Conservation (phyloP, 2,888 invertebrate species). For the Caenorhabditis imperialis region DNA sequence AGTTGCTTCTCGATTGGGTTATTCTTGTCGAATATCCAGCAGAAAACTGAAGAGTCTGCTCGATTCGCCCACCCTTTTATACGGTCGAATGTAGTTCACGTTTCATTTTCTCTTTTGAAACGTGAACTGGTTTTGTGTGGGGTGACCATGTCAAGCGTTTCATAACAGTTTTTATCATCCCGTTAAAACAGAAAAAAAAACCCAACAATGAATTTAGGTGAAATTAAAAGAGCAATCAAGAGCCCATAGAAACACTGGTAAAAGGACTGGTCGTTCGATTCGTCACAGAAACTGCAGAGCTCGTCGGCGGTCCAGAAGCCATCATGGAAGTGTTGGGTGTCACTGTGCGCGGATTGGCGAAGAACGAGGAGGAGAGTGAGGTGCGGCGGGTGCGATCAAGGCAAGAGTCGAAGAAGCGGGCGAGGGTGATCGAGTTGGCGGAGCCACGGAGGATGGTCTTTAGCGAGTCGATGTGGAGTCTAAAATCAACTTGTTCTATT, state of each 20-base stretch:
- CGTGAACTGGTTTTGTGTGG: too few relatives aligned
- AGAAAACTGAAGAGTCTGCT: too few relatives aligned
- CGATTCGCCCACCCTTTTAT: too few relatives aligned
- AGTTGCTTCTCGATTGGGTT: too few relatives aligned
- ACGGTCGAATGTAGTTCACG: too few relatives aligned
- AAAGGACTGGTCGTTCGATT: conserved; percentile 40
- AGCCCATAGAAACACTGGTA: conserved; percentile 41
- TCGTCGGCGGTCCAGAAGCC: conserved; percentile 1
- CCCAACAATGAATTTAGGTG: too few relatives aligned
- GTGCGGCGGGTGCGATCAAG: conserved; percentile 60
- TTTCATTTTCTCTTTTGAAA: too few relatives aligned
- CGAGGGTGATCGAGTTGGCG: conserved; percentile 92
- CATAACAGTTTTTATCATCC: too few relatives aligned
- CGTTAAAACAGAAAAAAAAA: too few relatives aligned
- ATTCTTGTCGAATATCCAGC: too few relatives aligned
- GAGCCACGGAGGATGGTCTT: conserved; percentile 84
- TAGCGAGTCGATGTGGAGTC: conserved; percentile 69
- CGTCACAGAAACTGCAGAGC: conserved; percentile 9
- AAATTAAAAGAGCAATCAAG: background rate
- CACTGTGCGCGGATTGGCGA: conserved; percentile 11
- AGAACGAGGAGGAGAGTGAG: conserved; percentile 14
- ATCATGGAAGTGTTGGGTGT: conserved; percentile 24
- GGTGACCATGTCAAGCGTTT: too few relatives aligned
- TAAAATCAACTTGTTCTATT: conserved; percentile 20
- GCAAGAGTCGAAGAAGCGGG: conserved; percentile 78